Conservation (phyloP, 2,797 vertebrate species). For the Hylomyscus alleni region DNA sequence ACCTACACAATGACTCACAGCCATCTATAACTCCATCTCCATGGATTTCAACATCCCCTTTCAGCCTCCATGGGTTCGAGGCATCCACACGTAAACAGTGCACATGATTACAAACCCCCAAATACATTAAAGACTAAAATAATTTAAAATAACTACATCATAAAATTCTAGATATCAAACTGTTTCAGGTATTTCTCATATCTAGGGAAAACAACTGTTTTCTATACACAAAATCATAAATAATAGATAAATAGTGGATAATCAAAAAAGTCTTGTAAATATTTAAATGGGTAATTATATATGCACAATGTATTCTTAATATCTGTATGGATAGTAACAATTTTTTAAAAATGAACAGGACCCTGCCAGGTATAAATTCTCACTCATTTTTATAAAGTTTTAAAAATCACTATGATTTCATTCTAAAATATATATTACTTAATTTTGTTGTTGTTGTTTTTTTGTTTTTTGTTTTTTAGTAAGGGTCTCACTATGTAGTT, state of each 20-base stretch:
- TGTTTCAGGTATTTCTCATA: not conserved
- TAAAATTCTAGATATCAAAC: not conserved
- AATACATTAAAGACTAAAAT: not conserved
- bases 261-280: not conserved
- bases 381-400: not conserved
- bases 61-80: not conserved
- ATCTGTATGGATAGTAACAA: not conserved
- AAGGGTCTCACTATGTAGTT: not conserved
- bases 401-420: not conserved
- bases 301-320: not conserved
- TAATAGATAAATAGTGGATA: not conserved
- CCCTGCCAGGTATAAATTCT: not conserved
- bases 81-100: not conserved
- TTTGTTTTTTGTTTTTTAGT: not conserved
- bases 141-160: not conserved
- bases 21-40: not conserved
- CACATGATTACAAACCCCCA: too few relatives aligned
- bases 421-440: not conserved
- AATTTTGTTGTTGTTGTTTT: not conserved
- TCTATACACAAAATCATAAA: not conserved
- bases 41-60: too few relatives aligned
- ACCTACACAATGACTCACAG: not conserved
- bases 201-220: not conserved
- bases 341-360: not conserved
- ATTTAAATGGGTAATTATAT: not conserved